phyloP scores from a whole-genome alignment of 2,797 vertebrate species.

The Gadopsis bispinosus region DNA sequence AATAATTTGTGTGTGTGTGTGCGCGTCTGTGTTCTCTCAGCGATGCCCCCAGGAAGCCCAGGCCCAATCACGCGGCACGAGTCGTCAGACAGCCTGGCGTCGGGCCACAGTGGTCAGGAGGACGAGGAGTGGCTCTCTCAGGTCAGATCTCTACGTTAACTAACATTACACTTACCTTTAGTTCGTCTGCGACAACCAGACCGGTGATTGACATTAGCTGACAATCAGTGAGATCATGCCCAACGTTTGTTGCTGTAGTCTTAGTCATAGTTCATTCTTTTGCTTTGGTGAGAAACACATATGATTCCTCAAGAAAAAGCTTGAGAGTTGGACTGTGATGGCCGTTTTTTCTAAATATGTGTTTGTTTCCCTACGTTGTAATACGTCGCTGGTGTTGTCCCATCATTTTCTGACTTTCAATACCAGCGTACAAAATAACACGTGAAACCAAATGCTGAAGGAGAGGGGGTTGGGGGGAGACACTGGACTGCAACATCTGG shows the following conservation, averaged over 20 bases:
- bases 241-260: neutral
- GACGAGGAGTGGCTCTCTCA: constrained; percentile 99
- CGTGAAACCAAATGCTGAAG: constrained; percentile 22
- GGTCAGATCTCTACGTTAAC: constrained; percentile 80
- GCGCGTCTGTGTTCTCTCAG: constrained; percentile 72
- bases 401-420: too few species aligned
- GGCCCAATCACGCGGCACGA: constrained; percentile 93
- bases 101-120: constrained; percentile 94
- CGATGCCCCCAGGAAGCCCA: constrained; percentile 91
- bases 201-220: neutral
- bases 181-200: neutral
- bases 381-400: too few species aligned
- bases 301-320: neutral
- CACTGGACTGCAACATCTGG: constrained; percentile 72
- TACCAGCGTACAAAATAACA: too few species aligned
- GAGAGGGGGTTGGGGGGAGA: constrained; percentile 23
- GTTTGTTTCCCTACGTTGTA: neutral
- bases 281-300: neutral
- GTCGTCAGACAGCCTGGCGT: constrained; percentile 94
- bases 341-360: neutral
- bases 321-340: neutral
- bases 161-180: neutral
- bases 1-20: neutral
- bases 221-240: neutral
- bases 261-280: neutral